Conservation (phyloP, 2,113 vertebrate genomes). For the Mandrillus leucophaeus region DNA sequence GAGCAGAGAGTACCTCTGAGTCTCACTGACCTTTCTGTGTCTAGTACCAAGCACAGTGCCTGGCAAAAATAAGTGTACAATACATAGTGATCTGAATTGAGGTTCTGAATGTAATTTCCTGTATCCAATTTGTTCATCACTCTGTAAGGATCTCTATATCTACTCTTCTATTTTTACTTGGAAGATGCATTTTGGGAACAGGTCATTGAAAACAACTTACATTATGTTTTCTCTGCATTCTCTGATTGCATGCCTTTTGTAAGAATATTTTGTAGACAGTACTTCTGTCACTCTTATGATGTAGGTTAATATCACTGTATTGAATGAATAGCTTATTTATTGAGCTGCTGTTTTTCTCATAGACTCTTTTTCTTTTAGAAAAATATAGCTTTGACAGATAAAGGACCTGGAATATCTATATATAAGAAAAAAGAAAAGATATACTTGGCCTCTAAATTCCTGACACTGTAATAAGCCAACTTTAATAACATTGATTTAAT, state of each 20-base stretch:
- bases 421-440: constrained; percentile 34
- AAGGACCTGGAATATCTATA: constrained; percentile 9
- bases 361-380: constrained; percentile 43
- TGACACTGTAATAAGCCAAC: constrained; percentile 8
- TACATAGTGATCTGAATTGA: neutral
- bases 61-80: neutral
- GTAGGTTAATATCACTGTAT: neutral
- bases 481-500: constrained; percentile 50
- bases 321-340: constrained; percentile 52
- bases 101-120: neutral
- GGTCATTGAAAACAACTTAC: neutral
- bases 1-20: neutral
- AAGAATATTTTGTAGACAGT: constrained; percentile 16
- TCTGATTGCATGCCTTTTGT: neutral
- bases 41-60: neutral
- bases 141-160: neutral
- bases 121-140: neutral
- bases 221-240: neutral
- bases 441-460: neutral
- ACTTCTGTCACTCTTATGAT: neutral
- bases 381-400: constrained; percentile 23
- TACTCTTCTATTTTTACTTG: neutral
- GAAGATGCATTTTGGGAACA: constrained; percentile 29
- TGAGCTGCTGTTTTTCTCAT: constrained; percentile 34
- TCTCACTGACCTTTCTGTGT: neutral